A percentile compares a stretch with the other conserved stretches of the same genome.
phyloP scores from a whole-genome alignment of 2,113 vertebrate species.

The Otocyon megalotis region DNA sequence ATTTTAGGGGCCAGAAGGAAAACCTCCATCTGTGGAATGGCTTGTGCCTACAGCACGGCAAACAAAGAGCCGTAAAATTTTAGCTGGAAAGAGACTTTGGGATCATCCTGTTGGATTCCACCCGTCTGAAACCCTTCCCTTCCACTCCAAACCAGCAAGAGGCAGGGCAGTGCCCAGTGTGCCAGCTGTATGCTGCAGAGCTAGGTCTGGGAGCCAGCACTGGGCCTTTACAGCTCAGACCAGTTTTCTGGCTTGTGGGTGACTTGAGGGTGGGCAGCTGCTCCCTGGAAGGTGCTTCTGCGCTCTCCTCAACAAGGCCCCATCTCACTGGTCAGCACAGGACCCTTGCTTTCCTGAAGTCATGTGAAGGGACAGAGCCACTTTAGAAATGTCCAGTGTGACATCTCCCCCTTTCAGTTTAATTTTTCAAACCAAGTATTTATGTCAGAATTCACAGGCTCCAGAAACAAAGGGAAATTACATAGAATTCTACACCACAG shows the following conservation, averaged over 20 bases:
- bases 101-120: background rate
- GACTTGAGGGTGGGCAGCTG: background rate
- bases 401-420: background rate
- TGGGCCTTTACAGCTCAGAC: background rate
- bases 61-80: background rate
- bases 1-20: slow-evolving; percentile 32
- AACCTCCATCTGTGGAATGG: background rate
- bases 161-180: background rate
- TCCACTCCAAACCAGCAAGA: background rate
- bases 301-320: background rate
- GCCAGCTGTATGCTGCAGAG: background rate
- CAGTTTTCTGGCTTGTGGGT: background rate
- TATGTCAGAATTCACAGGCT: background rate
- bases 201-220: fast-evolving
- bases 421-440: background rate
- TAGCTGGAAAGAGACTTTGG: background rate
- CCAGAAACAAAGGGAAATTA: background rate
- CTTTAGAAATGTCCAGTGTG: background rate
- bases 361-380: background rate
- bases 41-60: background rate
- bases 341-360: background rate
- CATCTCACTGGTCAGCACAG: background rate
- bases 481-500: background rate
- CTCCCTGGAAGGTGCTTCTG: background rate
- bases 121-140: background rate